These are phyloP conservation scores for Mohoua ochrocephala DNA, from an alignment of 2,113 vertebrate genomes.

Conservation along the genomic window DNA sequence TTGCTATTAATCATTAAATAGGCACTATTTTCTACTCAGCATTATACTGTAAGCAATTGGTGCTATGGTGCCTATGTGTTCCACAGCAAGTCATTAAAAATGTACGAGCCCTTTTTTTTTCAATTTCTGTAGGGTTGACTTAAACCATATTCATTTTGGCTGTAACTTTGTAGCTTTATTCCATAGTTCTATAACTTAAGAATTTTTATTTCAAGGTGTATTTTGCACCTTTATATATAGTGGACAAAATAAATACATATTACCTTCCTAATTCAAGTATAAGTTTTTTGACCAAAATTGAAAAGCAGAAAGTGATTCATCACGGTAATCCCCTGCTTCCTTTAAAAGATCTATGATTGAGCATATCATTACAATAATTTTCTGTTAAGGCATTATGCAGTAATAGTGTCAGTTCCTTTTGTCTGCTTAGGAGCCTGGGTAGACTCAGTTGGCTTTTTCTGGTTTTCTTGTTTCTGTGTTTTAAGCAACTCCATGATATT, in stretches of 20 bases:
- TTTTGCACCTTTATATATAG: neutral
- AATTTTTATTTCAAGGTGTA: neutral
- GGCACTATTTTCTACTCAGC: neutral
- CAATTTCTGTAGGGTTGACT: neutral
- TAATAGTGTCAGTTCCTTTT: neutral
- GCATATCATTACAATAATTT: neutral
- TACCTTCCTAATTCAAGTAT: neutral
- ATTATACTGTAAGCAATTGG: neutral
- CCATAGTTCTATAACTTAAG: neutral
- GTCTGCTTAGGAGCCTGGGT: neutral
- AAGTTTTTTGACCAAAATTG: neutral
- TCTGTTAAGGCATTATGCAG: neutral
- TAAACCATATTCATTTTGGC: neutral
- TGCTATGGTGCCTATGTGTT: neutral
- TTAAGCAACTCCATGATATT: neutral
- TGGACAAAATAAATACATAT: neutral
- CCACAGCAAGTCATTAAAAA: neutral
- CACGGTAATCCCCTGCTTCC: neutral
- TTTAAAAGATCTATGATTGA: neutral
- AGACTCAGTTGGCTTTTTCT: neutral
- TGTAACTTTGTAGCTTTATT: neutral
- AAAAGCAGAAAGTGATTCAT: neutral
- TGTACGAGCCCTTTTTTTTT: neutral
- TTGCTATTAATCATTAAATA: constrained; percentile 74
- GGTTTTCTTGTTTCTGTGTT: neutral